These are phyloP conservation scores for Perdix hodgsoniae DNA, from an alignment of 2,797 vertebrate genomes.

Conservation along the genomic window DNA sequence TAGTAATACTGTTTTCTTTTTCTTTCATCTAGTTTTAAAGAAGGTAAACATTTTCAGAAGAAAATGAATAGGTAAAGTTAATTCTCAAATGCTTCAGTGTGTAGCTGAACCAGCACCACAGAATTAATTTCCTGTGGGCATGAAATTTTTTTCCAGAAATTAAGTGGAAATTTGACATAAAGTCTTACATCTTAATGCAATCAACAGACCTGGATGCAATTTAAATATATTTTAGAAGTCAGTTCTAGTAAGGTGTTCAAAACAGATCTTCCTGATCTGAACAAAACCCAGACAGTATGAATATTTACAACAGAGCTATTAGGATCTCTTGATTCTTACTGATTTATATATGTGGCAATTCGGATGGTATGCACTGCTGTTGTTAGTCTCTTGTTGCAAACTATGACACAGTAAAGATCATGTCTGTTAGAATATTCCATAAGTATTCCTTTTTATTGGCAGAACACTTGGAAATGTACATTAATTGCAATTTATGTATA, in stretches of 20 bases:
- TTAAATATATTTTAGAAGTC: not conserved
- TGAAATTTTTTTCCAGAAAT: not conserved
- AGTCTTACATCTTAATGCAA: not conserved
- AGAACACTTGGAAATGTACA: not conserved
- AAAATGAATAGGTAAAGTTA: not conserved
- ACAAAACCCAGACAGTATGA: not conserved
- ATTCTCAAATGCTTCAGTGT: not conserved
- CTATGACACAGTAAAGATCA: not conserved
- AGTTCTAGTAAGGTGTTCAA: not conserved
- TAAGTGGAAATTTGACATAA: not conserved
- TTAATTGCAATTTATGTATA: not conserved
- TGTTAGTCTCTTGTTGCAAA: not conserved
- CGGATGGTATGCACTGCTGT: not conserved
- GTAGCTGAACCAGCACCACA: accelerated
- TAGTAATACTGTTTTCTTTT: not conserved
- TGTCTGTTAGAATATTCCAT: not conserved
- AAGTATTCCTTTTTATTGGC: not conserved
- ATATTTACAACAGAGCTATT: not conserved
- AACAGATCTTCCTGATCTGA: not conserved
- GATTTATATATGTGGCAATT: accelerated
- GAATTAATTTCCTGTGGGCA: not conserved
- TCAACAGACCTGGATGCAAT: not conserved
- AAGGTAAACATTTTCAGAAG: not conserved
- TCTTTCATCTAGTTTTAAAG: not conserved
- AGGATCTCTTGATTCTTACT: not conserved